These are phyloP conservation scores for Austrolebias charrua DNA, from an alignment of 2,797 vertebrate genomes.

Conservation along the genomic window DNA sequence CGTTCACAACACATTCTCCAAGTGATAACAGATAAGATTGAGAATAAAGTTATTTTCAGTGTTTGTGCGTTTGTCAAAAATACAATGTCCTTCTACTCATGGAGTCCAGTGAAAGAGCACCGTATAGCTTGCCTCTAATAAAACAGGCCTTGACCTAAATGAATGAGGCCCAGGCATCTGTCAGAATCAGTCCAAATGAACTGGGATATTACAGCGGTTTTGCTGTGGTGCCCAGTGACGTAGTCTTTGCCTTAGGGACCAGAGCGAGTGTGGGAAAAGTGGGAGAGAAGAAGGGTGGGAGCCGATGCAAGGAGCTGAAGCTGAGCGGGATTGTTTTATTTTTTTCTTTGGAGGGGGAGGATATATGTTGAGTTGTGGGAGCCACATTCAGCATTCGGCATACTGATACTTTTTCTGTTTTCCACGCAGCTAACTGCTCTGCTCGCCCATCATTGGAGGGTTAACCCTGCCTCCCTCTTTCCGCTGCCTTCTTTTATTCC, in stretches of 20 bases:
- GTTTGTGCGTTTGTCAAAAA: conserved; percentile 2
- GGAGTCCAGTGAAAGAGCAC: conserved; percentile 33
- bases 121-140: conserved; percentile 45
- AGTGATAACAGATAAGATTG: too few relatives aligned
- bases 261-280: conserved; percentile 80
- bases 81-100: conserved; percentile 10
- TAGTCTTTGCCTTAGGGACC: conserved; percentile 67
- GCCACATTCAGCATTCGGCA: conserved; percentile 54
- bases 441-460: conserved; percentile 35
- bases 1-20: too few relatives aligned
- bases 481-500: conserved; percentile 64
- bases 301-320: conserved; percentile 64
- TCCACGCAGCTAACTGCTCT: conserved; percentile 17
- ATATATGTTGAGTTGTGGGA: conserved; percentile 71
- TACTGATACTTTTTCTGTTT: conserved; percentile 58
- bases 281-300: conserved; percentile 70
- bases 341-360: conserved; percentile 44
- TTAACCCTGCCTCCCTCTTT: conserved; percentile 46
- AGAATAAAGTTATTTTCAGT: too few relatives aligned
- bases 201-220: conserved; percentile 77
- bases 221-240: conserved; percentile 73
- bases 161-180: conserved; percentile 56
- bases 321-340: conserved; percentile 41
- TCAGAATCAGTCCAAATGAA: conserved; percentile 70
- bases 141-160: conserved; percentile 61